Base-by-base conservation (phyloP, 1,140 invertebrate species). In the Limonius californicus region DNA sequence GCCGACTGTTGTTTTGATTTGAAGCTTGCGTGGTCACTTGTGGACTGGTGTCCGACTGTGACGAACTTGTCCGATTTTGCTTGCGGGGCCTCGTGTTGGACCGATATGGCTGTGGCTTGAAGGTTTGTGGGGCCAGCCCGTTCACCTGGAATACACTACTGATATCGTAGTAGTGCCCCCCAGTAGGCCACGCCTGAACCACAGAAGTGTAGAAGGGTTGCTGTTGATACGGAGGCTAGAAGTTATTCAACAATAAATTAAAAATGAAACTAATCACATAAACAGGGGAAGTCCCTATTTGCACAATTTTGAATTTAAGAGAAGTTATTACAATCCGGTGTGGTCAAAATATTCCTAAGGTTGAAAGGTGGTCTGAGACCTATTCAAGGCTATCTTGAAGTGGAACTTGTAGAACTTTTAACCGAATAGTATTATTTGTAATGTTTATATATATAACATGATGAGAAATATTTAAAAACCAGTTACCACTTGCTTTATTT, bases 141-240 rank as follows among this genome's bases (percentile, higher is more conserved):
- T 91, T 91, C 68, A 89, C 81, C 57, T 87, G 82, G 75, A 89
- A 89, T 50, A 91, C 83, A 71, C 82, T 81, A 67, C 84, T 81
- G 68, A 90, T 83, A 70, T 90, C 88, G 72, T 87, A 90, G 74
- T 84, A 89, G 57, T 83, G 80, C 63, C 84, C 62, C 77, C 75
- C 69, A 30, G 78, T 76, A 59, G 79, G 78, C 84, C 84, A 86
- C 58, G 82, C 79, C 74, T 82, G 80, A 72, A 83, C 77, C 71
- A 83, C 79, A 54, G 82, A 75, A 60, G 80, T 79, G 74, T 81
- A 85, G 72, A 82, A 85, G 57, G 79, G 84, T 72, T 73, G 76
- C 61, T 78, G 78, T 35, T 72, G 71, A 57, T 79, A 77, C 61
- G 78, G 72, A 19, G 71, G 74, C 74, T 78, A 57, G 8, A 66